These are phyloP conservation scores for Oscheius sp. DNA, from an alignment of 1,140 invertebrate species.

Conservation along the genomic window DNA sequence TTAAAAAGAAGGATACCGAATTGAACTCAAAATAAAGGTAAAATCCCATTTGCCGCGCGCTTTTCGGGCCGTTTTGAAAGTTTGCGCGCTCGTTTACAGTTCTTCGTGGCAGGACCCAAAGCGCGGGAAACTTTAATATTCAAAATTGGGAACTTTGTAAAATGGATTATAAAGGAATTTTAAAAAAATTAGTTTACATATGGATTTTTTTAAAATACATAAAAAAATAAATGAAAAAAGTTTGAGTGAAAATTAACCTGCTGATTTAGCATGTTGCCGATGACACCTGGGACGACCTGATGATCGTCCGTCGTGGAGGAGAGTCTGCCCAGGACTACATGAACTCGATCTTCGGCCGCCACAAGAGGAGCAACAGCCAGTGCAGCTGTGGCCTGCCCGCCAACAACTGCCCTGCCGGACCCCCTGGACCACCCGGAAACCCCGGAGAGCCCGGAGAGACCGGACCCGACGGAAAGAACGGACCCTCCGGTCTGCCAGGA, in stretches of 20 bases:
- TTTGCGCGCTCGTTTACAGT: no score
- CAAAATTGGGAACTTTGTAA: not conserved
- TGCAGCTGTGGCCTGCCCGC: constrained; percentile 37
- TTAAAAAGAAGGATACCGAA: no score
- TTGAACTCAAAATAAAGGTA: no score
- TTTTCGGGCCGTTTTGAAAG: no score
- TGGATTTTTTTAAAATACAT: no score
- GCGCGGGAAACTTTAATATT: not conserved
- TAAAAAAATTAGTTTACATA: no score
- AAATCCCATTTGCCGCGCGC: no score
- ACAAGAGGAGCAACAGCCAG: constrained; percentile 33
- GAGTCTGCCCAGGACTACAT: constrained; percentile 38
- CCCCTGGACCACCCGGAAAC: constrained; percentile 39
- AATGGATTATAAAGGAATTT: no score
- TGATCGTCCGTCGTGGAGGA: constrained; percentile 32
- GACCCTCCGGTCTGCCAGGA: constrained; percentile 35
- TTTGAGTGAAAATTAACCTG: no score
- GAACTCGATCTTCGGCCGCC: constrained; percentile 30
- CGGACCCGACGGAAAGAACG: constrained; percentile 36
- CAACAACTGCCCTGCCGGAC: constrained; percentile 35
- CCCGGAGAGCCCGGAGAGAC: constrained; percentile 36
- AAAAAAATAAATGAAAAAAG: no score
- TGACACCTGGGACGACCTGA: constrained; percentile 34
- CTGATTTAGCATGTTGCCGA: constrained; percentile 29
- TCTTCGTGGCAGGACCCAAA: no score